Evolutionary conservation across 2,888 invertebrate species (phyloP), one percentile per base, ranked within the genome.

Genomic region (Fragum sueziense): DNA sequence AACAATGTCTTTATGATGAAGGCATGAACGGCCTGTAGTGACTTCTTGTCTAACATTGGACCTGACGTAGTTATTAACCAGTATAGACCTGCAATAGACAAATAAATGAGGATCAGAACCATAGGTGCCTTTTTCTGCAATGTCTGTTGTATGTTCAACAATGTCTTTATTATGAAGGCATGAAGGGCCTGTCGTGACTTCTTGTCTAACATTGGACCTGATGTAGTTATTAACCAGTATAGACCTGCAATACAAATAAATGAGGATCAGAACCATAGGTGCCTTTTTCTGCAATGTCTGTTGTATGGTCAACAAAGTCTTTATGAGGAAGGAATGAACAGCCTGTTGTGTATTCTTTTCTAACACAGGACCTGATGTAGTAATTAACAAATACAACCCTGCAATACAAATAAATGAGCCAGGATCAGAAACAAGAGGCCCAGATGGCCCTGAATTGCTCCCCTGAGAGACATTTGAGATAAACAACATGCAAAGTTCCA

Each of bases 371-470:
- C 84, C 84, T 27, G 70, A 27, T 25, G 74, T 72, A 22, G 78
- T 71, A 20, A 86, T 27, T 47, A 80, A 59, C 82, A 79, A 80
- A 62, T 84, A 75, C 25, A 85, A 52, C 1, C 70, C 85, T 85
- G 77, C 54, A 83, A 80, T 11, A 70, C 0, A 20, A 59, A 73
- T 33, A 34, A 14, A 25, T 14, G 22, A 34, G 9, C 31, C 31
- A 14, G 25, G 9, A 29, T 29, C 25, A 14, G 29, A 62, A 29
- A 67, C 37, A n/a, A 6, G 20, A 34, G 54, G 14, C 9, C 31
- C 52, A 31, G 54, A 70, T 31, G n/a, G 20, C 34, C n/a, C 57
- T 57, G 11, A 20, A 29, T 70, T 14, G 37, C 37, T 37, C 37
- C 37, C 37, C 37, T 37, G 37, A 37, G 6, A 9, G 37, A n/a